Evolutionary conservation across 2,888 invertebrate species (phyloP).

Genomic region (Trileptium ribeirensis): DNA sequence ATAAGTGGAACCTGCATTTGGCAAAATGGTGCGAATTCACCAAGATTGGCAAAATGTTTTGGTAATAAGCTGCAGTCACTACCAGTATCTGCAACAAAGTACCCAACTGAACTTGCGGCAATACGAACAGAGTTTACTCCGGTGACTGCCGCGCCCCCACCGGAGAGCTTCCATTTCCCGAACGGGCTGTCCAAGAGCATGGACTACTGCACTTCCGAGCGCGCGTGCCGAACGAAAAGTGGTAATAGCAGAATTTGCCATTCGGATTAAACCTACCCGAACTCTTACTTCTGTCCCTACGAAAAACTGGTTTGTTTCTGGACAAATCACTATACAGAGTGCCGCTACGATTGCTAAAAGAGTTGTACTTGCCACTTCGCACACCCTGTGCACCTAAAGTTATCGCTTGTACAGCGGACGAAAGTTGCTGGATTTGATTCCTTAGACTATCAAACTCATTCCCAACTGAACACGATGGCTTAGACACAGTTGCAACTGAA

Average conservation of each 20-base stretch:
- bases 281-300: background rate
- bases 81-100: constrained; percentile 8
- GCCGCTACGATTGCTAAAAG: too few relatives aligned
- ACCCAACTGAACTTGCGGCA: background rate
- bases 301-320: background rate
- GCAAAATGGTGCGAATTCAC: background rate
- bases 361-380: too few relatives aligned
- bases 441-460: background rate
- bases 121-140: constrained; percentile 2
- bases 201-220: constrained; percentile 2
- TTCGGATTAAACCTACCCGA: background rate
- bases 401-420: background rate
- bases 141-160: background rate
- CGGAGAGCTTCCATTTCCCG: background rate
- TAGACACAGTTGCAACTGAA: background rate
- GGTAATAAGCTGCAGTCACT: constrained; percentile 13
- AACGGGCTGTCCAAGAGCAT: background rate
- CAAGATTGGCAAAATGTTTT: background rate
- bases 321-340: too few relatives aligned
- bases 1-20: background rate
- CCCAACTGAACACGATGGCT: background rate
- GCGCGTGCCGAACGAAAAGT: constrained; percentile 2
- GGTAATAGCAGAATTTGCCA: constrained; percentile 2
- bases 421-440: background rate
- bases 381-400: background rate